Conservation (phyloP, 2,113 vertebrate species). For the Cepphus grylle region DNA sequence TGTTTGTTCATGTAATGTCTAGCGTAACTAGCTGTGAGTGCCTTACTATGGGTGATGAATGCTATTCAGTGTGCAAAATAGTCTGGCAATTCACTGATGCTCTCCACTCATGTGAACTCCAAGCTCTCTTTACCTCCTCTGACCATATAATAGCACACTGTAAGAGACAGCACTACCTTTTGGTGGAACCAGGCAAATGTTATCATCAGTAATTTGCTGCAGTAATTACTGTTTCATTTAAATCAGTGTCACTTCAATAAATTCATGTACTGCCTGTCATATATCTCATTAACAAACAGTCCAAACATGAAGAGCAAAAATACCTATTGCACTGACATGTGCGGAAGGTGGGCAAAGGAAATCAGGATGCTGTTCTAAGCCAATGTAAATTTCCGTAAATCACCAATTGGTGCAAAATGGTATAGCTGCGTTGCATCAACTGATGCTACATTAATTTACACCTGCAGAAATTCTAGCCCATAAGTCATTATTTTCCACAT, state of each 20-base stretch:
- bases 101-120: not conserved
- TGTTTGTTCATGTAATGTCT: constrained; percentile 2
- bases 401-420: not conserved
- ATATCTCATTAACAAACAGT: not conserved
- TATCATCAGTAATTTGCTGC: not conserved
- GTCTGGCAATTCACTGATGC: not conserved
- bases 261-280: not conserved
- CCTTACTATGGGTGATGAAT: not conserved
- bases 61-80: not conserved
- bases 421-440: not conserved
- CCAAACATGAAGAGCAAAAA: not conserved
- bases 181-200: not conserved
- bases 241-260: not conserved
- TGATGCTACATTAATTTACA: not conserved
- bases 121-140: not conserved
- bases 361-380: not conserved
- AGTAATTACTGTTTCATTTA: not conserved
- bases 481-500: not conserved
- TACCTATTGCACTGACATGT: not conserved
- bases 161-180: not conserved
- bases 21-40: not conserved
- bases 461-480: not conserved
- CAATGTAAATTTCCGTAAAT: not conserved
- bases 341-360: not conserved
- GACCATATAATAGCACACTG: not conserved